Conservation (phyloP, 2,113 vertebrate genomes). For the Chinchilla lanigera region DNA sequence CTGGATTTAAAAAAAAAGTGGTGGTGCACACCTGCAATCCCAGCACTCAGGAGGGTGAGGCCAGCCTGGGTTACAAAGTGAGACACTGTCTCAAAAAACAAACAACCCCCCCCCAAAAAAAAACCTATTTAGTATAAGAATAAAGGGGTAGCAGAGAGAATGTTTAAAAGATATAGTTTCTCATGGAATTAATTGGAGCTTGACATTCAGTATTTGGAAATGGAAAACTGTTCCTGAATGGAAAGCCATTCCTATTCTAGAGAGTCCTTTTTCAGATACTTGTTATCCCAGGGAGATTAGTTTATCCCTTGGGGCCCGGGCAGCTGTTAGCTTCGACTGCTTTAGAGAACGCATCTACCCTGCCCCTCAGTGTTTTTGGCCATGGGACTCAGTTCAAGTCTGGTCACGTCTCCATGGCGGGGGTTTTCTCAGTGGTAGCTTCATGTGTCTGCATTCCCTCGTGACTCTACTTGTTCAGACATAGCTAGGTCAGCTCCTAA, state of each 20-base stretch:
- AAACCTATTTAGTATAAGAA: neutral
- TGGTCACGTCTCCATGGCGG: neutral
- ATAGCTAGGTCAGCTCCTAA: slow-evolving; percentile 52
- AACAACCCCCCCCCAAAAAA: too few species aligned
- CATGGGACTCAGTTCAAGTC: slow-evolving; percentile 37
- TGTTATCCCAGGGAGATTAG: slow-evolving; percentile 41
- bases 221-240: neutral
- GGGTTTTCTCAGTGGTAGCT: neutral
- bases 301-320: neutral
- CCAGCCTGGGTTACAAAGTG: neutral
- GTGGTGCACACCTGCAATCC: neutral
- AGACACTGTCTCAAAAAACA: neutral
- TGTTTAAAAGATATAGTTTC: slow-evolving; percentile 22
- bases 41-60: neutral
- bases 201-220: neutral
- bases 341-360: neutral
- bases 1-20: neutral
- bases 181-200: slow-evolving; percentile 32
- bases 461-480: neutral
- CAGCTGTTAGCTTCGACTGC: neutral
- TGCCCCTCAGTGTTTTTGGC: neutral
- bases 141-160: neutral
- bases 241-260: slow-evolving; percentile 16
- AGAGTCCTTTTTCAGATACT: slow-evolving; percentile 31
- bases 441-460: slow-evolving; percentile 8